Evolutionary conservation across 2,113 vertebrate species (phyloP).

Genomic region (Calyptommatus sinebrachiatus): DNA sequence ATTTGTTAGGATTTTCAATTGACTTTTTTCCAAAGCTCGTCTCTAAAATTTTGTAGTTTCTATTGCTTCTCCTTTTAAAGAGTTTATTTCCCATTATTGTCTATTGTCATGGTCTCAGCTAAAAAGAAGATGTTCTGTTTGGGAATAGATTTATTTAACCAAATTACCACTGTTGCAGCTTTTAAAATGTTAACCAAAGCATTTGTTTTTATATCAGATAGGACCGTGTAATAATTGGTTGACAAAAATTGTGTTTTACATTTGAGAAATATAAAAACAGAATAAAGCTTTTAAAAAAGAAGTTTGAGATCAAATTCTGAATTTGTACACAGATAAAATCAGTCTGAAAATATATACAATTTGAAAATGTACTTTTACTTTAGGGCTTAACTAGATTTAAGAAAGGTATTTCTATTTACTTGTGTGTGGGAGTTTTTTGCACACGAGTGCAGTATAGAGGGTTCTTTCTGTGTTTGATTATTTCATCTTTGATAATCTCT

Average conservation of each 20-base stretch:
- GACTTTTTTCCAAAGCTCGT: neutral
- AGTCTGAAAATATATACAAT: neutral
- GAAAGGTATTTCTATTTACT: neutral
- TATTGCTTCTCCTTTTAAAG: neutral
- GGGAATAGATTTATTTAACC: neutral
- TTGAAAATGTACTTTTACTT: accelerated
- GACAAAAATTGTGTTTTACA: neutral
- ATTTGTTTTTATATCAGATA: neutral
- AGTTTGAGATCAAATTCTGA: neutral
- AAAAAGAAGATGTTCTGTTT: accelerated
- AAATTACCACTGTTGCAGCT: neutral
- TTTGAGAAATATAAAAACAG: neutral
- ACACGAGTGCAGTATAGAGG: neutral
- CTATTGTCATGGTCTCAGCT: neutral
- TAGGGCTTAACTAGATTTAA: neutral
- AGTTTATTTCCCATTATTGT: neutral
- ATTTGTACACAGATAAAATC: neutral
- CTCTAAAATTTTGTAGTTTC: neutral
- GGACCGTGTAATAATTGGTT: neutral
- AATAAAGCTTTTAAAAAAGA: slow-evolving; percentile 1
- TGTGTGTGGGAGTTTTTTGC: too few species aligned
- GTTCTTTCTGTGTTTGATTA: slow-evolving; percentile 1
- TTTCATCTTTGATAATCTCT: slow-evolving; percentile 3
- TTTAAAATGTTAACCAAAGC: neutral
- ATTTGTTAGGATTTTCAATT: slow-evolving; percentile 9